These are phyloP conservation scores for Scyliorhinus canicula DNA, from an alignment of 2,797 vertebrate genomes.

Conservation along the genomic window DNA sequence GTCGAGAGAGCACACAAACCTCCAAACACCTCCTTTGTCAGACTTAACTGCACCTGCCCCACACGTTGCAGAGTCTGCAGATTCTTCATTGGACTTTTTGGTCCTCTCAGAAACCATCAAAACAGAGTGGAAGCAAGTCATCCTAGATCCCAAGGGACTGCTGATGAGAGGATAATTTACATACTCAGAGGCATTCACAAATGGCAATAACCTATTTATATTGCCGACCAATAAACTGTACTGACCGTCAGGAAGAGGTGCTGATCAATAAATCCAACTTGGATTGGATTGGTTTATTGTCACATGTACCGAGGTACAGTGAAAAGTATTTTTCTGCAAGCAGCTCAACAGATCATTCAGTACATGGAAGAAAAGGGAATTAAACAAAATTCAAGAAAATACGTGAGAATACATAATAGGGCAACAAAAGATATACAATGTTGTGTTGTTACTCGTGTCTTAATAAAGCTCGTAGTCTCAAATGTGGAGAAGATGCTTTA, in stretches of 20 bases:
- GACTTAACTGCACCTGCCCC: no score
- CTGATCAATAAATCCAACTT: neutral
- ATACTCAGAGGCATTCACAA: neutral
- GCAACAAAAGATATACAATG: no score
- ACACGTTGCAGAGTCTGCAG: neutral
- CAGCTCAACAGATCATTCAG: no score
- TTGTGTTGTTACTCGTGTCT: no score
- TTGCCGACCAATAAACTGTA: neutral
- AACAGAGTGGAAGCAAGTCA: neutral
- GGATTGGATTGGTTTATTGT: no score
- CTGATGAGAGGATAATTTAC: neutral
- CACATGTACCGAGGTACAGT: no score
- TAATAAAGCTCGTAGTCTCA: no score
- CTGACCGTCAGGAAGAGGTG: neutral
- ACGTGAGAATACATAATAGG: no score
- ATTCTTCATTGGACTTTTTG: neutral
- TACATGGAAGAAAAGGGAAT: no score
- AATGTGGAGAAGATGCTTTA: no score
- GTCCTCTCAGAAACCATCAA: neutral
- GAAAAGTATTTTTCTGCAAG: no score
- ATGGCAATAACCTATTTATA: neutral
- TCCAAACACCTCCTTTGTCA: neutral
- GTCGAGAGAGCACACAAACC: neutral
- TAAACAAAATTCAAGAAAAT: no score
- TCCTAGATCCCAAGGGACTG: neutral